Evolutionary conservation across 2,888 invertebrate genomes (phyloP), one percentile per base, ranked within the genome.

Genomic region (Sturmia bella): DNA sequence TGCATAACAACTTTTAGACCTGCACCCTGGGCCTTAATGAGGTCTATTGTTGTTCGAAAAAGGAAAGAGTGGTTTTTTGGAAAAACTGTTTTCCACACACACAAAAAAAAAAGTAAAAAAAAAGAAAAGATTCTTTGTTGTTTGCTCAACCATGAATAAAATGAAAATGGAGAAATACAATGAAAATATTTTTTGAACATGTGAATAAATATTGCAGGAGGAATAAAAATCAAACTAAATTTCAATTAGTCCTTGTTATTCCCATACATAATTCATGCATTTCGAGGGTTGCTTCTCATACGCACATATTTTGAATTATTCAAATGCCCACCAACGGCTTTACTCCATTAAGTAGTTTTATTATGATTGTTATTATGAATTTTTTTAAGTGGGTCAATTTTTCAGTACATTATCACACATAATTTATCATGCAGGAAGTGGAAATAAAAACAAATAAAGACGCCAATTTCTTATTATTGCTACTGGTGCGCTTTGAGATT

Each of bases 181-280:
- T 4, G 39, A 52, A 59, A 52, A 24, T 45, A 32, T 6, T 3
- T 63, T 54, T 52, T 54, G 32, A 41, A 19, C 32, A 32, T 21
- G 56, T 43, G 48, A 45, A 68, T 41, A 39, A 66, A 57, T 50
- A n/a, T 24, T 61, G 32, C n/a, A 24, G 50, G 27, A 61, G 13
- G 39, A 56, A 70, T 54, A 41, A 68, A 76, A 68, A 37, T 68
- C 12, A 32, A 68, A 75, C 78, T 78, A 78, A 82, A 78, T 82
- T 82, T 82, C 82, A 78, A 82, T 82, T 78, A 82, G 82, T 70
- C 52, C 64, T 82, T 59, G 78, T 78, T 66, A 78, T 72, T 48
- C n/a, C n/a, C 41, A 56, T 78, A n/a, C n/a, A n/a, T n/a, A n/a
- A n/a, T 69, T 41, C 15, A 59, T 32, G 37, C 1, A 7, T 70